Base-by-base conservation (phyloP, 2,888 invertebrate genomes). In the Poecilobothrus nobilitatus region DNA sequence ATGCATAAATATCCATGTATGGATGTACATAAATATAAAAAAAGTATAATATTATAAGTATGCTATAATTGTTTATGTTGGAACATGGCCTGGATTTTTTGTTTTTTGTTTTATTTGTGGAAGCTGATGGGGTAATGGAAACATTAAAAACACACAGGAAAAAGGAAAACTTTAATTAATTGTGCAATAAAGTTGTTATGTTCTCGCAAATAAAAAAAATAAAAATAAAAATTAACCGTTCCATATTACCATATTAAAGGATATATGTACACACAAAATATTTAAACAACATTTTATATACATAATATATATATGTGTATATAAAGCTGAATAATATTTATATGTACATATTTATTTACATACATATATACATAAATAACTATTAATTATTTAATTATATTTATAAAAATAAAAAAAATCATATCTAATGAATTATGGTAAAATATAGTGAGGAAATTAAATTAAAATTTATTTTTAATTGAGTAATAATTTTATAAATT, bases 151-250 rank as follows among this genome's bases (percentile, higher is more conserved):
- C n/a, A 15, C 15, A 53, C n/a, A 53, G 53, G 53, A 53, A 53
- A 53, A 53, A 53, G 53, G 53, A 53, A 53, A 53, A 53, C 53
- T 53, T 53, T 53, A 53, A 53, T 53, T 53, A 53, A 53, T 53
- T 53, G 53, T 12, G 53, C n/a, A 53, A 53, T 53, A 53, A 53
- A 53, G n/a, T 53, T 53, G 53, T 53, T 53, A 53, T 27, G 53
- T 15, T 53, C n/a, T 53, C n/a, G 6, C 15, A 37, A 37, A 37
- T 37, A 37, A 37, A 37, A 10, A 37, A 8, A 37, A 37, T 5
- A 37, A 37, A 37, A 12, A 37, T 5, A 37, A 37, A 37, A 37
- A 37, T 5, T 37, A 10, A 37, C 37, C 37, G 37, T 37, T 37
- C 8, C 12, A 37, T 37, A 10, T 37, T 37, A 37, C 12, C 8